Evolutionary conservation across 2,113 vertebrate species (phyloP).

Genomic region (cattle (Bos taurus)): ARS-UCD2.0 NC_037340.1:2767001-2767500

Average conservation of each 20-base stretch:
- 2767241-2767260: neutral
- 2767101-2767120: neutral
- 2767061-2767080: neutral
- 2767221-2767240: neutral
- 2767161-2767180: neutral
- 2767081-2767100: neutral
- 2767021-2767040: neutral
- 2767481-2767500: neutral
- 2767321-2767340: neutral
- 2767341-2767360: neutral
- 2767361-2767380: neutral
- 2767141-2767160: neutral
- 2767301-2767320: neutral
- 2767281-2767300: neutral
- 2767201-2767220: neutral
- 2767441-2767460: neutral
- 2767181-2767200: neutral
- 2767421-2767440: neutral
- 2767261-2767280: neutral
- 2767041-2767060: neutral
- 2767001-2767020: neutral
- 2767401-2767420: neutral
- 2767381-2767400: neutral
- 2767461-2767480: neutral
- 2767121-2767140: neutral